phyloP scores from a whole-genome alignment of 1,140 invertebrate genomes.

The Brachionus manjavacas region DNA sequence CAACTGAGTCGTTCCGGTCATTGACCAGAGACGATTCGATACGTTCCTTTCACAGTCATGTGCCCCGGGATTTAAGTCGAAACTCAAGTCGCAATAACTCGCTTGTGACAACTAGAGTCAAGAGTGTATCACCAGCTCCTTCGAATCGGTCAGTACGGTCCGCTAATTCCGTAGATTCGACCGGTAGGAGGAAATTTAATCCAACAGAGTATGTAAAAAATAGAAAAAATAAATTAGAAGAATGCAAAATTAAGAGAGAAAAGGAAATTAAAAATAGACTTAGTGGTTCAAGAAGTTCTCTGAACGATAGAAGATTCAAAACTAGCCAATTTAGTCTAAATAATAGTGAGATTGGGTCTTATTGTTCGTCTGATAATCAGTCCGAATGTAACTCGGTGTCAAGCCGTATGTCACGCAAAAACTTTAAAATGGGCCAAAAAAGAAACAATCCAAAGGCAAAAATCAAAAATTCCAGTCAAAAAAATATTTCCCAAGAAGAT shows the following conservation, averaged over 20 bases:
- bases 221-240: conserved; percentile 17
- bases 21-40: conserved; percentile 6
- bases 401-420: not conserved
- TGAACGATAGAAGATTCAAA: not conserved
- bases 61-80: not conserved
- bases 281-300: not conserved
- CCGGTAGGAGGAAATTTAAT: not conserved
- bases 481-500: not conserved
- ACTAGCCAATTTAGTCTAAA: not conserved
- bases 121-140: not conserved
- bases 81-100: conserved; percentile 8
- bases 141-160: not conserved
- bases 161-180: not conserved
- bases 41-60: not conserved
- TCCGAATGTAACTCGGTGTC: conserved; percentile 20
- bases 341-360: conserved; percentile 9
- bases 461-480: not conserved
- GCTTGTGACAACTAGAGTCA: not conserved
- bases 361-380: conserved; percentile 10
- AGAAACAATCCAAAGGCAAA: not conserved
- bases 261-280: not conserved
- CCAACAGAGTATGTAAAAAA: conserved; percentile 40
- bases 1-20: not conserved
- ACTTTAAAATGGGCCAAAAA: not conserved
- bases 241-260: not conserved